A percentile compares a stretch with the other conserved stretches of the same genome.
phyloP scores from a whole-genome alignment of 2,797 vertebrate genomes.

The Tokudaia muenninki region DNA sequence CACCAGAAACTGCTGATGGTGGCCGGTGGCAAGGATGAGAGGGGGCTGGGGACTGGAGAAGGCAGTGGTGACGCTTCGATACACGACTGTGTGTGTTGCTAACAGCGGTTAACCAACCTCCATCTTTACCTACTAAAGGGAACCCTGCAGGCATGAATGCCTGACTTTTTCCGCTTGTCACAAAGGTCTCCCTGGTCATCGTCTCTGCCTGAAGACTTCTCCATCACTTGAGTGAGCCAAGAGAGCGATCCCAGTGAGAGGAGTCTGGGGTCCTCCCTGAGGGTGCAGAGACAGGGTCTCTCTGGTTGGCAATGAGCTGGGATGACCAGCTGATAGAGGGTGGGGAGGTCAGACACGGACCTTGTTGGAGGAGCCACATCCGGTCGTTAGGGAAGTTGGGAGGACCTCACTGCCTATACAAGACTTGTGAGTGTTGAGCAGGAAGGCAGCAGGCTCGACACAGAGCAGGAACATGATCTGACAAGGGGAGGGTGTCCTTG shows the following conservation, averaged over 20 bases:
- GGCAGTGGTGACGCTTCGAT: accelerated
- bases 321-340: not conserved
- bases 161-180: not conserved
- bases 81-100: not conserved
- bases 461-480: not conserved
- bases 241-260: not conserved
- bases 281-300: not conserved
- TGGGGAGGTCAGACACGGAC: not conserved
- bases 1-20: not conserved
- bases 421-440: accelerated
- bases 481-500: conserved; percentile 72
- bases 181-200: not conserved
- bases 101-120: not conserved
- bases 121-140: not conserved
- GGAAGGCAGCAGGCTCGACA: not conserved
- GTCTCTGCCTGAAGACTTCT: not conserved
- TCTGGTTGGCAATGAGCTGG: not conserved
- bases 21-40: not conserved
- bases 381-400: not conserved
- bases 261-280: not conserved
- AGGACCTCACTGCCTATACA: accelerated
- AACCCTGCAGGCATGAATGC: not conserved
- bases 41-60: not conserved
- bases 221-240: not conserved
- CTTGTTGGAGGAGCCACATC: not conserved